These are phyloP conservation scores for Novumbra hubbsi DNA, from an alignment of 2,797 vertebrate species.

Conservation along the genomic window DNA sequence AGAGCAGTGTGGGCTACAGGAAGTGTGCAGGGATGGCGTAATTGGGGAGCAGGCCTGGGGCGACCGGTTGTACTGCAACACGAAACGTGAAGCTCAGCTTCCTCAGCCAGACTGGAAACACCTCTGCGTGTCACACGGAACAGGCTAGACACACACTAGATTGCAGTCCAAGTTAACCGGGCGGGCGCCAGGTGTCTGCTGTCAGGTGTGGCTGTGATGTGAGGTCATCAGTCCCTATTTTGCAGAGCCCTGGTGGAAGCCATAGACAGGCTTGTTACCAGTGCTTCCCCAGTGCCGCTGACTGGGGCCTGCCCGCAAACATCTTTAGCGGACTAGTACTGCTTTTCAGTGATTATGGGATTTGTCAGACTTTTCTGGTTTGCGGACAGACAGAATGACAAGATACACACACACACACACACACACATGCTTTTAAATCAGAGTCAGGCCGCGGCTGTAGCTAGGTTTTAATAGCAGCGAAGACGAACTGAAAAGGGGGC, in stretches of 20 bases:
- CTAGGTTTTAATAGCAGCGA: neutral
- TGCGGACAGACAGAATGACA: neutral
- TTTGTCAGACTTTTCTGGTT: neutral
- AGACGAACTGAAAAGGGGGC: neutral
- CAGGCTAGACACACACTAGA: neutral
- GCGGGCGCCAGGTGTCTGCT: neutral
- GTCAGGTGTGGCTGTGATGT: neutral
- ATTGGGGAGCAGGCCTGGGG: neutral
- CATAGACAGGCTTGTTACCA: too few species aligned
- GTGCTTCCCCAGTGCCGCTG: too few species aligned
- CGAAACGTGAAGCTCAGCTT: neutral
- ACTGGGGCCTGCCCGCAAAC: neutral
- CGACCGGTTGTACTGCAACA: neutral
- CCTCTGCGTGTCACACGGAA: neutral
- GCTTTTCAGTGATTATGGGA: neutral
- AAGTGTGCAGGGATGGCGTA: neutral
- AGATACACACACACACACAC: neutral
- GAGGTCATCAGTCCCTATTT: neutral
- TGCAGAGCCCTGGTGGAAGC: neutral
- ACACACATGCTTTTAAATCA: neutral
- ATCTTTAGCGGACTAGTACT: neutral
- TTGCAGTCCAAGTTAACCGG: neutral
- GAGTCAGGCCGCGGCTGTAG: neutral
- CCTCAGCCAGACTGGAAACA: neutral
- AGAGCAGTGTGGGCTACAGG: neutral